Percentiles rank a stretch among this genome's conserved stretches.
Conservation (phyloP, 2,797 vertebrate genomes). For the Sternotherus odoratus region DNA sequence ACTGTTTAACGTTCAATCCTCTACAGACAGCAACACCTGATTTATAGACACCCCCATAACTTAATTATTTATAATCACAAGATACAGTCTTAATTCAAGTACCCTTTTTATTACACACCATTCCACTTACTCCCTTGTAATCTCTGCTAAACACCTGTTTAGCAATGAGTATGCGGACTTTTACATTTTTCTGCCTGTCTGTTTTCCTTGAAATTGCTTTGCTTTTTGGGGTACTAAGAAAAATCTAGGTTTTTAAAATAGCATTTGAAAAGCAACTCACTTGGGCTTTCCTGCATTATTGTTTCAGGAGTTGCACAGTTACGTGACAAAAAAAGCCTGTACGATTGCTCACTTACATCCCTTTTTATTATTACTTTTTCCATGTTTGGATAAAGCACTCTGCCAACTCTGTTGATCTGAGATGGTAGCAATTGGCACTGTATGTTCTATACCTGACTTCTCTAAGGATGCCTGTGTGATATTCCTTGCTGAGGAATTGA, state of each 20-base stretch:
- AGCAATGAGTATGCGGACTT: background rate
- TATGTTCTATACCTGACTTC: constrained; percentile 71
- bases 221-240: background rate
- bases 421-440: constrained; percentile 69
- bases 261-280: constrained; percentile 21
- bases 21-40: background rate
- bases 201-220: constrained; percentile 1
- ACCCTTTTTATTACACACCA: background rate
- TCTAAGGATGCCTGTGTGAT: constrained; percentile 51
- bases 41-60: background rate
- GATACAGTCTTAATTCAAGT: background rate
- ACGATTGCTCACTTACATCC: constrained; percentile 22
- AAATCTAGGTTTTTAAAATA: background rate
- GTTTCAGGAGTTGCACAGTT: background rate
- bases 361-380: constrained; percentile 62
- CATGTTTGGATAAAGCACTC: constrained; percentile 35
- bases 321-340: background rate
- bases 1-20: background rate
- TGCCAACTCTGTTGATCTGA: constrained; percentile 4
- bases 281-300: constrained; percentile 31
- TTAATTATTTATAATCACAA: background rate
- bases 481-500: constrained; percentile 71
- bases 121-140: background rate
- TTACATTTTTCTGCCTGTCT: background rate
- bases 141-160: background rate